Evolutionary conservation across 2,113 vertebrate genomes (phyloP).

Genomic region (Pachycephala philippinensis): DNA sequence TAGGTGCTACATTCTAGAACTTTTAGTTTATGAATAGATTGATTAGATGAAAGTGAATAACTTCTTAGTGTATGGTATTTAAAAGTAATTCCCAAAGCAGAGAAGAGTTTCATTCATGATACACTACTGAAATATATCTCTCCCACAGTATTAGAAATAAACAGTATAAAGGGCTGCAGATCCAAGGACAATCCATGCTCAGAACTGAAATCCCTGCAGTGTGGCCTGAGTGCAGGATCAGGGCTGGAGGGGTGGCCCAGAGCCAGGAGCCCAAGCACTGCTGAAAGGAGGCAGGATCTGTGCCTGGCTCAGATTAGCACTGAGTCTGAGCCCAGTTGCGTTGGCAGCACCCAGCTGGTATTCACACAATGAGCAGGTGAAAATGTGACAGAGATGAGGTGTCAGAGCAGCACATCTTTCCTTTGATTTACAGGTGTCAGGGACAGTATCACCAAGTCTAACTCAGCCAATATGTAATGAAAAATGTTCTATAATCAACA

Average conservation of each 20-base stretch:
- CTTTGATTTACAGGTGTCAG: constrained; percentile 31
- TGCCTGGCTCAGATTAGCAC: not conserved
- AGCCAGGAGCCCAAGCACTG: not conserved
- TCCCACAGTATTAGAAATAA: not conserved
- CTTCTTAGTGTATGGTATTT: not conserved
- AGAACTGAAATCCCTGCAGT: not conserved
- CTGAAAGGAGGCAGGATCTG: not conserved
- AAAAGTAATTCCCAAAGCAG: not conserved
- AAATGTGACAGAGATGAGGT: not conserved
- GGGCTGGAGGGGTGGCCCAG: not conserved
- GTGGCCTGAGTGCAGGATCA: not conserved
- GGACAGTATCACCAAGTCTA: not conserved
- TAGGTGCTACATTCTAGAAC: not conserved
- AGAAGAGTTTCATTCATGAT: not conserved
- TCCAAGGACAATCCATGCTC: not conserved
- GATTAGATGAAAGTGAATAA: not conserved
- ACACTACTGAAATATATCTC: not conserved
- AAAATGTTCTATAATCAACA: not conserved
- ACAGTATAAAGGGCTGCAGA: not conserved
- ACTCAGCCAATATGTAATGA: not conserved
- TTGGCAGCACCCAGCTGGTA: not conserved
- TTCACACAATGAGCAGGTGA: constrained; percentile 44
- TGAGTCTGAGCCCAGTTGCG: not conserved
- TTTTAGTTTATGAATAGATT: not conserved
- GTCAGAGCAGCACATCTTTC: not conserved